Conservation (phyloP, 2,113 vertebrate genomes). For the Deroptyus accipitrinus region DNA sequence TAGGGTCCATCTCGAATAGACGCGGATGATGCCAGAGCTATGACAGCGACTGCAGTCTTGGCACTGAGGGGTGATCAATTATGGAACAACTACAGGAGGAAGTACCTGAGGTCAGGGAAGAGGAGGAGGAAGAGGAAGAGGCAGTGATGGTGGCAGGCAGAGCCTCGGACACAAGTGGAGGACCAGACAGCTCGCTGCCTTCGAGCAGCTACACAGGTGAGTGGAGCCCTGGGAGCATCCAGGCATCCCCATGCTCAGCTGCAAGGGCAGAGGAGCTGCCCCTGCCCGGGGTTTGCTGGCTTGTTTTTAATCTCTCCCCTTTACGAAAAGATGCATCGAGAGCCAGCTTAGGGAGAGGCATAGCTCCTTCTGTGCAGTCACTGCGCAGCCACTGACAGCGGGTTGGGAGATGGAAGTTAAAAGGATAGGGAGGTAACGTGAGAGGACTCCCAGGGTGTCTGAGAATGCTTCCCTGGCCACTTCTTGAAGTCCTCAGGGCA, state of each 20-base stretch:
- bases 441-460: too few species aligned
- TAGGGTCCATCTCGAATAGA: conserved; percentile 71
- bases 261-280: neutral
- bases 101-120: conserved; percentile 79
- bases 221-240: neutral
- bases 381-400: rapidly evolving
- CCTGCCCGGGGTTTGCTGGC: neutral
- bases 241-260: neutral
- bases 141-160: conserved; percentile 62
- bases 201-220: conserved; percentile 78
- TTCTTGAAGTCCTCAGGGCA: neutral
- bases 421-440: neutral
- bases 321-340: neutral
- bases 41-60: conserved; percentile 80
- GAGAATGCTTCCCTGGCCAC: neutral
- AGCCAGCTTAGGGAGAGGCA: neutral
- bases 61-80: conserved; percentile 77
- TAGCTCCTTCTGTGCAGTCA: neutral
- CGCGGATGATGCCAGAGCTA: conserved; percentile 81
- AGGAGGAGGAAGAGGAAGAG: conserved; percentile 83
- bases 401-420: neutral
- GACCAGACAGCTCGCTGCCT: conserved; percentile 70
- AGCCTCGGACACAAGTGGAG: conserved; percentile 67
- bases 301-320: neutral
- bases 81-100: conserved; percentile 82